Evolutionary conservation across 1,140 invertebrate genomes (phyloP).

Genomic region (Scaptomyza pallida): DNA sequence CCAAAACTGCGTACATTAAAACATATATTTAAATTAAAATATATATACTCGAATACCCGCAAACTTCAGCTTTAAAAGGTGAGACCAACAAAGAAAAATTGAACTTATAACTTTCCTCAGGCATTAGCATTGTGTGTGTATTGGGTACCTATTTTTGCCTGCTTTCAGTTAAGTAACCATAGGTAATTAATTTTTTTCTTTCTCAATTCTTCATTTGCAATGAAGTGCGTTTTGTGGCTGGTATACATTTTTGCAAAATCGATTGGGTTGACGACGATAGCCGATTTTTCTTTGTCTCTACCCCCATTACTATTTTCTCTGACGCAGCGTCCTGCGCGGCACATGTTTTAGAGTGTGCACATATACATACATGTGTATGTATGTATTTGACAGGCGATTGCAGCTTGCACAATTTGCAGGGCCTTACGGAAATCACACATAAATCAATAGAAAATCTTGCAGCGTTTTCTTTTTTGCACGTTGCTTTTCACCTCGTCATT

Average conservation of each 20-base stretch:
- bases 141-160: constrained; percentile 44
- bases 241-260: constrained; percentile 61
- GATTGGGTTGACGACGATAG: constrained; percentile 34
- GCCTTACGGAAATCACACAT: constrained; percentile 14
- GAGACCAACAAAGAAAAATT: constrained; percentile 32
- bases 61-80: constrained; percentile 51
- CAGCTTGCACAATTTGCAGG: constrained; percentile 35
- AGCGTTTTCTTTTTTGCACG: constrained; percentile 40
- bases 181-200: constrained; percentile 41
- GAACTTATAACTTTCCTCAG: constrained; percentile 27
- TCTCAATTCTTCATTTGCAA: background rate
- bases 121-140: constrained; percentile 40
- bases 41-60: constrained; percentile 44
- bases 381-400: constrained; percentile 21
- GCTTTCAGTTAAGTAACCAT: constrained; percentile 72
- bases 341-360: constrained; percentile 34
- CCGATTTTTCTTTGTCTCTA: constrained; percentile 45
- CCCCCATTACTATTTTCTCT: constrained; percentile 32
- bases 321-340: constrained; percentile 50
- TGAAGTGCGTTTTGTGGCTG: background rate
- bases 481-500: constrained; percentile 56
- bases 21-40: constrained; percentile 42
- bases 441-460: constrained; percentile 41
- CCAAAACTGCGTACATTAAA: constrained; percentile 34
- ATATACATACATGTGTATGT: constrained; percentile 12